Percentiles rank a stretch among this genome's conserved stretches.
phyloP scores from a whole-genome alignment of 2,797 vertebrate genomes.

The Helarctos malayanus region DNA sequence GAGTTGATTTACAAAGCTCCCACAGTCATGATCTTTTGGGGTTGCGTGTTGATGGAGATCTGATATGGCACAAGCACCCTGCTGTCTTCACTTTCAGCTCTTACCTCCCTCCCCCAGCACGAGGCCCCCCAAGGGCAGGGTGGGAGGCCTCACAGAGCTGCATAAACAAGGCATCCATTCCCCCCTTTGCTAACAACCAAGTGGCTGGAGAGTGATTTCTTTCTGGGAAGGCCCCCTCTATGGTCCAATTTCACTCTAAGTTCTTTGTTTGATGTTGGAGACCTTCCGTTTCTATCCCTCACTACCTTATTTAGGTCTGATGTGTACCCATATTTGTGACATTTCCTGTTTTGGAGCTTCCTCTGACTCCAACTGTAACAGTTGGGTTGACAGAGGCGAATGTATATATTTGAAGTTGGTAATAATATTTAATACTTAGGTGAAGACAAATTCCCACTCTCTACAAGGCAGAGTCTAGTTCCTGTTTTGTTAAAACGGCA shows the following conservation, averaged over 20 bases:
- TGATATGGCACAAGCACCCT: slow-evolving; percentile 61
- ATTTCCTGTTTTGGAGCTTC: slow-evolving; percentile 7
- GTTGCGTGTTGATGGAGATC: slow-evolving; percentile 70
- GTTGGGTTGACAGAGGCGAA: slow-evolving; percentile 49
- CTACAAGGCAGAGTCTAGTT: not conserved
- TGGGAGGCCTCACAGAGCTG: not conserved
- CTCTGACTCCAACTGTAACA: not conserved
- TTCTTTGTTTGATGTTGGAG: not conserved
- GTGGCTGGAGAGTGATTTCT: not conserved
- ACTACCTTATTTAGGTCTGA: slow-evolving; percentile 47
- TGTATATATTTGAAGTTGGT: slow-evolving; percentile 60
- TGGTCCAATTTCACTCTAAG: not conserved
- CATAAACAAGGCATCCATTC: not conserved
- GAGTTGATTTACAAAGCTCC: slow-evolving; percentile 76
- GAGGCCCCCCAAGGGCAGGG: not conserved
- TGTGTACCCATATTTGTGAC: not conserved
- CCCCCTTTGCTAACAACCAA: not conserved
- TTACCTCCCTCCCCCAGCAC: not conserved
- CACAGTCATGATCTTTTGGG: slow-evolving; percentile 62
- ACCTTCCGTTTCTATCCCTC: not conserved
- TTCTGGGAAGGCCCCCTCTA: not conserved
- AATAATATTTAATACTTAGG: slow-evolving; percentile 49
- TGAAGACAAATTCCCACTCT: not conserved
- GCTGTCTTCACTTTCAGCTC: slow-evolving; percentile 66
- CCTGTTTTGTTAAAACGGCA: not conserved